Percentiles rank a stretch among this genome's conserved stretches.
These are phyloP conservation scores for Capreolus pygargus DNA, from an alignment of 2,113 vertebrate genomes.

Conservation along the genomic window DNA sequence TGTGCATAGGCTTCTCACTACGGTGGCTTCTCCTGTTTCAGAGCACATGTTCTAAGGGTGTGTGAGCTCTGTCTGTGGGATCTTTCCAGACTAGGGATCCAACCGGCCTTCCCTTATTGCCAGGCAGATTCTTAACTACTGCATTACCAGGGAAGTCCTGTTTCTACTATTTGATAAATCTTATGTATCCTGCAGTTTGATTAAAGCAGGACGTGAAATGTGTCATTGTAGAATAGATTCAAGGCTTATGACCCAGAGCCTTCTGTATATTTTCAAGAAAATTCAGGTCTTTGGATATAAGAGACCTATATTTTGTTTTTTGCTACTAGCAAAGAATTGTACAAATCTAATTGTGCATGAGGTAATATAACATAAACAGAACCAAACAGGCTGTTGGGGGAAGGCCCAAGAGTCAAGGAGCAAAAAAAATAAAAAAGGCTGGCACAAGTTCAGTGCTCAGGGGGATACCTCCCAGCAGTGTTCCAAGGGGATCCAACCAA, in stretches of 20 bases:
- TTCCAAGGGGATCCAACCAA: conserved; percentile 25
- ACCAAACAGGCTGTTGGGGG: not conserved
- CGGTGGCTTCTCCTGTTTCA: not conserved
- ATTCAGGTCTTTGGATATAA: conserved; percentile 22
- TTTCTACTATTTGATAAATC: not conserved
- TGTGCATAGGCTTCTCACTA: not conserved
- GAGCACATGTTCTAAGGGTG: not conserved
- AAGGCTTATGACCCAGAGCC: not conserved
- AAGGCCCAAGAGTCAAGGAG: not conserved
- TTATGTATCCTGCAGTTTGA: not conserved
- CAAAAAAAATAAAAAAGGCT: not conserved
- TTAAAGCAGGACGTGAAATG: not conserved
- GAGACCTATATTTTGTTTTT: not conserved
- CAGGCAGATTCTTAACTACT: not conserved
- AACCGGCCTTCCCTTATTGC: not conserved
- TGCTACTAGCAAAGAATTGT: not conserved
- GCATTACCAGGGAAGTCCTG: not conserved
- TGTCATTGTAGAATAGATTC: not conserved
- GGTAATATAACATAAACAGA: not conserved
- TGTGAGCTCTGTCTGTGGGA: not conserved
- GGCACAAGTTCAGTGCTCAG: not conserved
- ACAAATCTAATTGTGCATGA: conserved; percentile 18
- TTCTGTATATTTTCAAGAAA: not conserved
- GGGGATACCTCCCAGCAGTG: not conserved
- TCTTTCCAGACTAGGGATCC: not conserved